A percentile compares a stretch with the other conserved stretches of the same genome.
Conservation (phyloP, 2,113 vertebrate species). For the Scomber scombrus region DNA sequence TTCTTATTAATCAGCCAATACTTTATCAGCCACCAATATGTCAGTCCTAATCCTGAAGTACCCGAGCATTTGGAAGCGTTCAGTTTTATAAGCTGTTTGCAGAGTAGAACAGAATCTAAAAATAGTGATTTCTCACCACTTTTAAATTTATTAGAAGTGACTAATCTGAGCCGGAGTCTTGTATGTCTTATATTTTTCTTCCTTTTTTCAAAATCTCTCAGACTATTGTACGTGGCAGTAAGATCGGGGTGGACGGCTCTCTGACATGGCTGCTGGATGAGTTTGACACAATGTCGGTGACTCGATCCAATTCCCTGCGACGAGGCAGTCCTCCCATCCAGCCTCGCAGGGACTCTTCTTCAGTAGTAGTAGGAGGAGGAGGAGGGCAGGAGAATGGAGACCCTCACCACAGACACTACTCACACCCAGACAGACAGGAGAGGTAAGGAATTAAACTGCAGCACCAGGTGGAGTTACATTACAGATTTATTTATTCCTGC, state of each 20-base stretch:
- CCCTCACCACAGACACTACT: constrained; percentile 58
- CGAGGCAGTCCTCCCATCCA: constrained; percentile 90
- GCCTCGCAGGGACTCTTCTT: constrained; percentile 80
- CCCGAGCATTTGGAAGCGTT: too few relatives aligned
- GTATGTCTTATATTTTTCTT: neutral
- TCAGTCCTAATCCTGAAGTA: too few relatives aligned
- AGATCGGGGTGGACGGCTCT: constrained; percentile 89
- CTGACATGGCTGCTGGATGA: constrained; percentile 94
- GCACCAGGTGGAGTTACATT: neutral
- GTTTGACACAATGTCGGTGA: constrained; percentile 95
- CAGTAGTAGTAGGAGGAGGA: constrained; percentile 71
- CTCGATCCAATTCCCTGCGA: constrained; percentile 94
- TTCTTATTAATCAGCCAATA: too few relatives aligned
- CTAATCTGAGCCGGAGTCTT: too few relatives aligned
- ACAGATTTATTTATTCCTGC: too few relatives aligned
- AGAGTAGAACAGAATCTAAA: neutral
- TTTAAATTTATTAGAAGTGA: too few relatives aligned
- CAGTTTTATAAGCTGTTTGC: neutral
- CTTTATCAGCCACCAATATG: too few relatives aligned
- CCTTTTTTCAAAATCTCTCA: constrained; percentile 52
- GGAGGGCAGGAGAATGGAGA: constrained; percentile 81
- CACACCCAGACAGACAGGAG: constrained; percentile 66
- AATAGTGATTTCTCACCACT: neutral
- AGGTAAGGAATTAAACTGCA: constrained; percentile 27
- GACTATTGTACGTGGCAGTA: constrained; percentile 94